Evolutionary conservation across 2,113 vertebrate species (phyloP).

Genomic region (Tor tambroides): DNA sequence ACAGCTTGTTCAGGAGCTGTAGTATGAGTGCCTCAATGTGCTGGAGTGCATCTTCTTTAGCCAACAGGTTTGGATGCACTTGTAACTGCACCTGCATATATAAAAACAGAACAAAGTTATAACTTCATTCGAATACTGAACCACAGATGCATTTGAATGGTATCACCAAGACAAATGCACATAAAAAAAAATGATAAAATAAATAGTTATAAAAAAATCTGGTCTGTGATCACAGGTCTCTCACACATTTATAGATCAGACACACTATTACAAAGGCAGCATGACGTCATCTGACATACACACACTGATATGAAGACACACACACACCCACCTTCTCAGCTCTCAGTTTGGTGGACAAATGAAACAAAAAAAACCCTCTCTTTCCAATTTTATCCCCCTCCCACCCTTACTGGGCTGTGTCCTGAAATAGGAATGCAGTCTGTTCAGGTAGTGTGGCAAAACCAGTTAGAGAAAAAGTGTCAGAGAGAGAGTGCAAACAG

Average conservation of each 20-base stretch:
- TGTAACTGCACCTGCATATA: slow-evolving; percentile 90
- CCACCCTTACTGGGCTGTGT: slow-evolving; percentile 64
- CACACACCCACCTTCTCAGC: neutral
- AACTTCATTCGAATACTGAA: neutral
- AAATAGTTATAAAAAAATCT: neutral
- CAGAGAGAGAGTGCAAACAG: slow-evolving; percentile 35
- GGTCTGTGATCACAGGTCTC: neutral
- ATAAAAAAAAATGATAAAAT: neutral
- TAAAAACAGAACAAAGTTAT: neutral
- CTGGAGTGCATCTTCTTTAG: slow-evolving; percentile 96
- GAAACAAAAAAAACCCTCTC: neutral
- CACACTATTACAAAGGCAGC: neutral
- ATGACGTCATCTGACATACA: slow-evolving; percentile 21
- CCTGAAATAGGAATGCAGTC: slow-evolving; percentile 71
- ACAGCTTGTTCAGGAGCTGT: slow-evolving; percentile 96
- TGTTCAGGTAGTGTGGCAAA: slow-evolving; percentile 70
- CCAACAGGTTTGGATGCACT: slow-evolving; percentile 93
- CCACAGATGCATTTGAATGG: neutral
- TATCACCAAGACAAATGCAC: neutral
- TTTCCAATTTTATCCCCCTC: slow-evolving; percentile 50
- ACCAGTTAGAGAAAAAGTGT: slow-evolving; percentile 37
- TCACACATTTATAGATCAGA: slow-evolving; percentile 9
- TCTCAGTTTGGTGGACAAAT: slow-evolving; percentile 32
- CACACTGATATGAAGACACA: neutral
- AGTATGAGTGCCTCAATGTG: slow-evolving; percentile 98